Evolutionary conservation across 2,797 vertebrate genomes (phyloP).

Genomic region (Garrulus glandarius): DNA sequence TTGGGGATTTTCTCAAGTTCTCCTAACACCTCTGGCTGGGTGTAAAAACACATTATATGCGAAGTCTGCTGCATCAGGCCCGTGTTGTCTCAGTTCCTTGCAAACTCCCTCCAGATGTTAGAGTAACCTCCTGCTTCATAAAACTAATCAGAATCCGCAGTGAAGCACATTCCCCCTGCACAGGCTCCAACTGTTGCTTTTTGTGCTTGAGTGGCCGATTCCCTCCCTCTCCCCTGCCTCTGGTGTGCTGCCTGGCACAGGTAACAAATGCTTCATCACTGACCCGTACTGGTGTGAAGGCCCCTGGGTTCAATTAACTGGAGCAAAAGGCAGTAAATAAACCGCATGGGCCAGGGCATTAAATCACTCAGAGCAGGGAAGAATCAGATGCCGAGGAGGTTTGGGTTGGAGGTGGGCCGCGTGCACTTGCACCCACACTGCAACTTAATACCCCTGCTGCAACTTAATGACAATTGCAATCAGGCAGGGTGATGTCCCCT

Average conservation of each 20-base stretch:
- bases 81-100: neutral
- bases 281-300: conserved; percentile 29
- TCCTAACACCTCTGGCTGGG: neutral
- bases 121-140: neutral
- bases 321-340: conserved; percentile 59
- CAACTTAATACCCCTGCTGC: neutral
- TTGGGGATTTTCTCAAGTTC: neutral
- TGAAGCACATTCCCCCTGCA: neutral
- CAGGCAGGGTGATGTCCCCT: conserved; percentile 1
- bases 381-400: neutral
- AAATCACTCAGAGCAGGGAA: conserved; percentile 12
- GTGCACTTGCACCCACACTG: neutral
- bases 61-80: neutral
- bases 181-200: conserved; percentile 21
- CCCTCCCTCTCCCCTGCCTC: neutral
- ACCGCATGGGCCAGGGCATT: neutral
- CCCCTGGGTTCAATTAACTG: conserved; percentile 39
- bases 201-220: neutral
- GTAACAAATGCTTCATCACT: conserved; percentile 25
- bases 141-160: conserved; percentile 28
- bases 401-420: neutral
- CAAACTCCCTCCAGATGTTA: conserved; percentile 44
- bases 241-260: conserved; percentile 35
- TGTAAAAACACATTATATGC: neutral
- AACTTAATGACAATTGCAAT: neutral